A percentile compares a stretch with the other conserved stretches of the same genome.
phyloP scores from a whole-genome alignment of 1,140 invertebrate genomes.

The Drosophila bocki region DNA sequence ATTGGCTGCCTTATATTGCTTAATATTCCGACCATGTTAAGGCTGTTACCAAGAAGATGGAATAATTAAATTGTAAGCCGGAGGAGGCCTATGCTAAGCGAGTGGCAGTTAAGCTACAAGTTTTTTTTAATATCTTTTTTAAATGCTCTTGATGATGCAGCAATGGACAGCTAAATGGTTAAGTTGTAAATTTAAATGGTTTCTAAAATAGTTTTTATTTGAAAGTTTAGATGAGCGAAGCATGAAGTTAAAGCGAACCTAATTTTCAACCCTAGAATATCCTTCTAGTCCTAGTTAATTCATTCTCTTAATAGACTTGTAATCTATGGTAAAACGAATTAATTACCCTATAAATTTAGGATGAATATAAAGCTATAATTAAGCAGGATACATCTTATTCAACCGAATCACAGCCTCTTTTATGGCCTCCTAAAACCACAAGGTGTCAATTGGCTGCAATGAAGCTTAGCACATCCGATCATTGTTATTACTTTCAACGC shows the following conservation, averaged over 20 bases:
- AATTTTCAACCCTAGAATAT: too few species aligned
- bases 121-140: conserved; percentile 1
- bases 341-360: not conserved
- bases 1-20: not conserved
- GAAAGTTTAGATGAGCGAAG: not conserved
- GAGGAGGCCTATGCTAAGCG: not conserved
- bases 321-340: not conserved
- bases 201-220: not conserved
- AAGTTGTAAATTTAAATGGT: not conserved
- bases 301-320: not conserved
- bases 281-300: not conserved
- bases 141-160: not conserved
- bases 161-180: not conserved
- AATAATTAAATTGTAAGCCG: conserved; percentile 10
- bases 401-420: not conserved
- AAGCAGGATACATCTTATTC: not conserved
- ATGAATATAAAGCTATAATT: not conserved
- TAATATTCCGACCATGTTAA: conserved; percentile 3
- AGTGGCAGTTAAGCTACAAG: not conserved
- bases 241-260: too few species aligned
- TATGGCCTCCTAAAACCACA: not conserved
- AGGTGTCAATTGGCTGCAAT: conserved; percentile 24
- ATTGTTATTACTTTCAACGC: conserved; percentile 9
- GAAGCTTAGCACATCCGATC: conserved; percentile 11
- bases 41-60: not conserved